Evolutionary conservation across 2,888 invertebrate species (phyloP), one percentile per base, ranked within the genome.

Genomic region (Psococerastis gibbosa): DNA sequence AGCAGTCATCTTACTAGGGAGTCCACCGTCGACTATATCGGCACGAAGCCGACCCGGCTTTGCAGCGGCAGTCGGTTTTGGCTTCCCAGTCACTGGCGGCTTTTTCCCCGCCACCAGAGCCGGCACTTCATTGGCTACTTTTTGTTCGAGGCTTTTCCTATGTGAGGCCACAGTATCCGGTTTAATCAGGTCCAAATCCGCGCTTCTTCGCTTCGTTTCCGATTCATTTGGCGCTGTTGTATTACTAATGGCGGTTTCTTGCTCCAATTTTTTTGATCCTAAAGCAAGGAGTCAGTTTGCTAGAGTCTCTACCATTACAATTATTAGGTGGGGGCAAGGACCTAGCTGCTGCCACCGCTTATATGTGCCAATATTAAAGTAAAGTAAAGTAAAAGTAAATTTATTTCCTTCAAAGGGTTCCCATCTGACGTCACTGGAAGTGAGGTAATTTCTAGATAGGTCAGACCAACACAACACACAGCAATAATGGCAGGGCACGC

Each of bases 81-180:
- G 56, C 46, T 57, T 57, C 46, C 56, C 56, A 11, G 51, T 45
- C 1, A 52, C 49, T 20, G 56, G 55, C n/a, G 52, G 52, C 18
- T 52, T 53, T n/a, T 53, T 42, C 22, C 46, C 48, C 13, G 55
- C 55, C 46, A 56, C 56, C 49, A 56, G 55, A 20, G 53, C 51
- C 35, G 51, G 46, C 2, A 44, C 34, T 16, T 45, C 43, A n/a
- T 51, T 51, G 6, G 49, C 49, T 33, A 45, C 47, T 22, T 49
- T 38, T 46, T 53, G 51, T 38, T 38, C 38, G n/a, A 38, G 22
- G 20, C 20, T 20, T 22, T 38, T 38, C 20, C 38, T 38, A 17
- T 38, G 38, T n/a, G 38, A 38, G 11, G 38, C 38, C 8, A 38
- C 38, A 17, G 38, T 38, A 20, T 38, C 38, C 5, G 38, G 20